Base-by-base conservation (phyloP, 2,888 invertebrate species). In the Napeogenes sylphis region DNA sequence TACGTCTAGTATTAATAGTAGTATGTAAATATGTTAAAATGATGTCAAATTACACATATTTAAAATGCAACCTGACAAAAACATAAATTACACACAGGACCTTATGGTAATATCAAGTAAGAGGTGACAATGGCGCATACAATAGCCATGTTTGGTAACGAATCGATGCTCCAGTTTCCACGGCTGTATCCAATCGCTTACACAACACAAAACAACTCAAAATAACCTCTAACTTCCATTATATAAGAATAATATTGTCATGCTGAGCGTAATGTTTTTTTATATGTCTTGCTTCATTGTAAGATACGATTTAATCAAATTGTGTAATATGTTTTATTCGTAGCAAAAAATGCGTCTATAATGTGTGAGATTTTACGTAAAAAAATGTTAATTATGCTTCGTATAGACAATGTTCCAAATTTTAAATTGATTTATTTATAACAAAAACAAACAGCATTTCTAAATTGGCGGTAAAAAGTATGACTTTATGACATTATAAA, bases 131-230 rank as follows among this genome's bases (percentile, higher is more conserved):
- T 61, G 61, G 55, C 21, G 21, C 51, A 56, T 58, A 55, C 51
- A 13, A 45, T 61, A 63, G 59, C 47, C 61, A 63, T 61, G 64
- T 55, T 45, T 45, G 58, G 61, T 57, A 57, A 63, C 63, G 59
- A 55, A 55, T 55, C 59, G 55, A 59, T 59, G 69, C 32, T 61
- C 69, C 56, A 66, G 61, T 69, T 69, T 67, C 59, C 69, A 69
- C 35, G 62, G 12, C n/a, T 56, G 45, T 32, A 4, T 5, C 45
- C 55, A 59, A 55, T 45, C 21, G 55, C 65, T 61, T 63, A 59
- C 59, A 59, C 59, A 63, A 63, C 59, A 51, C 51, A 30, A 30
- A 51, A 12, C 51, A 51, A 30, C 21, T 30, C 51, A 21, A 51
- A 51, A 51, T 51, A 30, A 51, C 12, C 51, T 30, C 30, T 51